These are phyloP conservation scores for Enteromius paludinosus DNA, from an alignment of 2,797 vertebrate genomes.

Conservation along the genomic window DNA sequence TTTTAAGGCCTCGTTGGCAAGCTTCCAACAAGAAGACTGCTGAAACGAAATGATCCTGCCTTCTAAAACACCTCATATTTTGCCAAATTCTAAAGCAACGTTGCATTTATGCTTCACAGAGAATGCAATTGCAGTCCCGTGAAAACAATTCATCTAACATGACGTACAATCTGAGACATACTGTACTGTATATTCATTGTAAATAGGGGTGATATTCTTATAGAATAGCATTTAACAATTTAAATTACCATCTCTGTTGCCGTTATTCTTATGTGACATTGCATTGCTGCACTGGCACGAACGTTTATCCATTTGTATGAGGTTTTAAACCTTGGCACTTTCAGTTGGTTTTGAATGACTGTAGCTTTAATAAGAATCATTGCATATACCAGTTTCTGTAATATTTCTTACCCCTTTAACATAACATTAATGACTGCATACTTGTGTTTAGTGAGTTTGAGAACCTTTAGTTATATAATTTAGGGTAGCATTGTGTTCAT, in stretches of 20 bases:
- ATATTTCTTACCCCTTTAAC: not conserved
- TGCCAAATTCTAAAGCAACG: not conserved
- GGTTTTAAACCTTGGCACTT: not conserved
- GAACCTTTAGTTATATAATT: not conserved
- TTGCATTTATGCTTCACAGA: not conserved
- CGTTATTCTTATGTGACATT: not conserved
- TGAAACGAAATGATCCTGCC: not conserved
- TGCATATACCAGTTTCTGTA: not conserved
- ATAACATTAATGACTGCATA: too few relatives aligned
- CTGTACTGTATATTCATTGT: not conserved
- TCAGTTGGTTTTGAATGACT: not conserved
- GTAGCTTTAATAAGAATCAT: not conserved
- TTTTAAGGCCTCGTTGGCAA: not conserved
- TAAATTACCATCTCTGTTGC: not conserved
- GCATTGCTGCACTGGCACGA: not conserved
- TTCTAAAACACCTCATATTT: not conserved
- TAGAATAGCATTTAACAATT: not conserved
- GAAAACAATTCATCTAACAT: not conserved
- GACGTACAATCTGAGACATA: not conserved
- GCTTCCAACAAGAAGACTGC: not conserved
- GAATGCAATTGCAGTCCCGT: not conserved
- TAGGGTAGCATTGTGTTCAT: not conserved
- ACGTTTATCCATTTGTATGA: not conserved
- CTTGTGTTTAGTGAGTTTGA: not conserved
- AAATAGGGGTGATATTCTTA: not conserved